These are phyloP conservation scores for Delichon dasypus DNA, from an alignment of 2,797 vertebrate species.

Conservation along the genomic window DNA sequence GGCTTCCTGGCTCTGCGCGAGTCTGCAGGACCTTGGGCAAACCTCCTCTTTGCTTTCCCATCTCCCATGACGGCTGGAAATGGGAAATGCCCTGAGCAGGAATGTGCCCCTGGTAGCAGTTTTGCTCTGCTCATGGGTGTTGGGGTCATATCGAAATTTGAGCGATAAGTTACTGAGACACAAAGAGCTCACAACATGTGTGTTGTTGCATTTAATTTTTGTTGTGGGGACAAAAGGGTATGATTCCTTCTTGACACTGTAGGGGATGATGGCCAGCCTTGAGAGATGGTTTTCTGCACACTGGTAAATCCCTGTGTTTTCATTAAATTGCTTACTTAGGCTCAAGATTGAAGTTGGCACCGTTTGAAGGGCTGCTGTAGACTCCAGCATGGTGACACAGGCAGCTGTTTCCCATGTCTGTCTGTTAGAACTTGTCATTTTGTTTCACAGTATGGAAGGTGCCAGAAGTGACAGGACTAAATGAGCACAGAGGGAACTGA, in stretches of 20 bases:
- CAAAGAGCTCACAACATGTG: rapidly evolving
- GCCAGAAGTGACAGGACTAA: conserved; percentile 26
- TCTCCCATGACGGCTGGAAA: background rate
- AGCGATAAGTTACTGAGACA: background rate
- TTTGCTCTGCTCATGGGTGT: background rate
- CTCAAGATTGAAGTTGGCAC: background rate
- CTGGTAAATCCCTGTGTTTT: background rate
- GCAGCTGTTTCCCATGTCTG: conserved; percentile 9
- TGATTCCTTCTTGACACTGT: rapidly evolving
- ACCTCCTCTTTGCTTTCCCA: background rate
- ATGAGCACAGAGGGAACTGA: conserved; percentile 11
- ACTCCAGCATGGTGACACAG: background rate
- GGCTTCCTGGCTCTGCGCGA: background rate
- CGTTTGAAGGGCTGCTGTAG: background rate
- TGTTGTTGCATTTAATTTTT: background rate
- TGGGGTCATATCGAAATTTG: background rate
- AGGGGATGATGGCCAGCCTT: background rate
- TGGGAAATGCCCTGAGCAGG: rapidly evolving
- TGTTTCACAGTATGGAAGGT: conserved; percentile 32
- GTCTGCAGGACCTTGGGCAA: background rate
- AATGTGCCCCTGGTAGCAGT: background rate
- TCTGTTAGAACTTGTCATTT: conserved; percentile 49
- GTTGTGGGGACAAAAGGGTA: background rate
- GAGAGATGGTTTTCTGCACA: background rate
- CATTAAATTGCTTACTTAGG: background rate